These are phyloP conservation scores for Spongia lamella DNA, from an alignment of 37 sponge, comb jelly and placozoan genomes.

Conservation along the genomic window DNA sequence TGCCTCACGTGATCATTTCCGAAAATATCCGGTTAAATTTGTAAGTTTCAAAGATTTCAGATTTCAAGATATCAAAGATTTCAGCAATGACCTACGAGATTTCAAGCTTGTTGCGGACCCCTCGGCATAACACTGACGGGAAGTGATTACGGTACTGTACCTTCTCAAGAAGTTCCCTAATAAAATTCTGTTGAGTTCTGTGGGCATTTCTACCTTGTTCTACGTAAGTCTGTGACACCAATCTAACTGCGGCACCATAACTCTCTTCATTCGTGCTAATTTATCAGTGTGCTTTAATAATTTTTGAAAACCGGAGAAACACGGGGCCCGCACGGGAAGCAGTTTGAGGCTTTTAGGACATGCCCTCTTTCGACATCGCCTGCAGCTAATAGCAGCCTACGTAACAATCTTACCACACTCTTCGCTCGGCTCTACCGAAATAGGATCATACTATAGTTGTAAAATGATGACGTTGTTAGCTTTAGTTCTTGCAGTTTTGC, in stretches of 20 bases:
- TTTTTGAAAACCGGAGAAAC: too few relatives aligned
- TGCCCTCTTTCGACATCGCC: background rate
- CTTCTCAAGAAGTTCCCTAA: slow-evolving; percentile 70
- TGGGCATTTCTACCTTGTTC: slow-evolving; percentile 72
- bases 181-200: slow-evolving; percentile 76
- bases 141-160: too few relatives aligned
- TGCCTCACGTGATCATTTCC: too few relatives aligned
- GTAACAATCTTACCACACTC: background rate
- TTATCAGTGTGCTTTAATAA: too few relatives aligned
- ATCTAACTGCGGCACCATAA: slow-evolving; percentile 23
- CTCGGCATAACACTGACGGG: too few relatives aligned
- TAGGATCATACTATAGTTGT: background rate
- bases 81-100: too few relatives aligned
- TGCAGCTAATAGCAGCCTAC: background rate
- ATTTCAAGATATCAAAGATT: too few relatives aligned
- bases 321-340: background rate
- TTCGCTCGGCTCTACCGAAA: background rate
- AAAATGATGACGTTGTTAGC: too few relatives aligned
- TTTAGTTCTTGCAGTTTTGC: too few relatives aligned
- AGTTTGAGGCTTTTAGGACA: background rate
- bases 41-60: too few relatives aligned
- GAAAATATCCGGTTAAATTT: too few relatives aligned
- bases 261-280: slow-evolving; percentile 72
- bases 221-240: slow-evolving; percentile 41
- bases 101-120: too few relatives aligned